Evolutionary conservation across 2,888 invertebrate genomes (phyloP).

Genomic region (Furcula furcula): DNA sequence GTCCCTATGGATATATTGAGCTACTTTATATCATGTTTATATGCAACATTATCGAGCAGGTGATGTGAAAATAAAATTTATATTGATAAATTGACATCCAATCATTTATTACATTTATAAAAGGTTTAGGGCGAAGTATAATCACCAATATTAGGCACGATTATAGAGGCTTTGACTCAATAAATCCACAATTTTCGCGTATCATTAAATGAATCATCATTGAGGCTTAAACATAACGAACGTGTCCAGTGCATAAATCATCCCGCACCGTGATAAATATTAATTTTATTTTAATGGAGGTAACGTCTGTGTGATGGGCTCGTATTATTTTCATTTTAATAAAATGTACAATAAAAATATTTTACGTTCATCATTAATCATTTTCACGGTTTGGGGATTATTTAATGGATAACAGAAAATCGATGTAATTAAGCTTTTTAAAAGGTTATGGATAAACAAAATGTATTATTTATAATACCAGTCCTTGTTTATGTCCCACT

Average conservation of each 20-base stretch:
- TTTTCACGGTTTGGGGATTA: not conserved
- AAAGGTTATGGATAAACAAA: too few relatives aligned
- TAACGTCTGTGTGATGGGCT: not conserved
- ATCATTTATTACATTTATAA: too few relatives aligned
- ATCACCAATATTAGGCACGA: too few relatives aligned
- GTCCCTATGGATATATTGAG: too few relatives aligned
- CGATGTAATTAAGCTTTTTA: not conserved
- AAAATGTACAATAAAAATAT: not conserved
- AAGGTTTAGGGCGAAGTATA: too few relatives aligned
- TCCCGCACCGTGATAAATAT: not conserved
- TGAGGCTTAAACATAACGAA: not conserved
- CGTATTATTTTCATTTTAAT: not conserved
- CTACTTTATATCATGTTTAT: too few relatives aligned
- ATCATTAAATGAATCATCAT: not conserved
- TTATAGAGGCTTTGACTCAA: not conserved
- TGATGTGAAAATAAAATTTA: too few relatives aligned
- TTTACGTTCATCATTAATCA: not conserved
- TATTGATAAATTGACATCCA: too few relatives aligned
- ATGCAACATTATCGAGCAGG: too few relatives aligned
- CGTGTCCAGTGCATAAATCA: not conserved
- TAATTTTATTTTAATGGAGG: slow-evolving; percentile 2
- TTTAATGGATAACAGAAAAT: not conserved
- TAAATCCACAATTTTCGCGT: not conserved
- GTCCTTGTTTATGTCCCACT: too few relatives aligned
- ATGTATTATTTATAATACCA: too few relatives aligned